Evolutionary conservation across 2,797 vertebrate genomes (phyloP), one percentile per base, ranked within the genome.

Genomic region (Sebastes ruberrimus): DNA sequence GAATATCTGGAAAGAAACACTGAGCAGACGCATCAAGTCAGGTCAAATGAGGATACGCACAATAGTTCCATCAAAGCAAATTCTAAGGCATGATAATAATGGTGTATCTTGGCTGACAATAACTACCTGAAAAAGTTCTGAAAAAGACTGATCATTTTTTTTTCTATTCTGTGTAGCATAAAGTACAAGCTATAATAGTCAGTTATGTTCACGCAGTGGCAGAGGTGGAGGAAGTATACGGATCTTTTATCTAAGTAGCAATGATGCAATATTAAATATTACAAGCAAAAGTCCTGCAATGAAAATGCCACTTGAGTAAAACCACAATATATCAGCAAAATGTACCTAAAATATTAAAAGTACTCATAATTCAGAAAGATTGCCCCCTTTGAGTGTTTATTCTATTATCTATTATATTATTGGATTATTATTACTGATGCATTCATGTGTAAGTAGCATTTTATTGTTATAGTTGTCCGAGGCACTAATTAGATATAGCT

Each of bases 1-100:
- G 59, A 80, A 71, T 56, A 68, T 77, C 46, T 71, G 25, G 14
- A 69, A 62, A 66, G 20, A 84, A 64, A 76, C 64, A 60, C 28
- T 14, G 53, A 74, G 35, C 22, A 73, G n/a, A 53, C 4, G 28
- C 27, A 56, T 61, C 10, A 63, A 63, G 49, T 64, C 53, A 18
- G 69, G 46, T 63, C 56, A 74, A 56, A 81, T n/a, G n/a, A 81
- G 62, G 42, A 67, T 42, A 28, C 46, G 27, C 35, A 60, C 60
- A 38, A 33, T 59, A 64, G 81, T 74, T 59, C 42, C 38, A 75
- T 78, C 38, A 64, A 69, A 59, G 28, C 27, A 69, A 49, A 70
- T 70, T 55, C 9, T 14, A 53, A 64, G 53, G 27, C 49, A 65
- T 74, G 23, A 63, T 62, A 35, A 63, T 64, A 25, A 64, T 7